Evolutionary conservation across 2,888 invertebrate species (phyloP).

Genomic region (Stenolophus ochropezus): DNA sequence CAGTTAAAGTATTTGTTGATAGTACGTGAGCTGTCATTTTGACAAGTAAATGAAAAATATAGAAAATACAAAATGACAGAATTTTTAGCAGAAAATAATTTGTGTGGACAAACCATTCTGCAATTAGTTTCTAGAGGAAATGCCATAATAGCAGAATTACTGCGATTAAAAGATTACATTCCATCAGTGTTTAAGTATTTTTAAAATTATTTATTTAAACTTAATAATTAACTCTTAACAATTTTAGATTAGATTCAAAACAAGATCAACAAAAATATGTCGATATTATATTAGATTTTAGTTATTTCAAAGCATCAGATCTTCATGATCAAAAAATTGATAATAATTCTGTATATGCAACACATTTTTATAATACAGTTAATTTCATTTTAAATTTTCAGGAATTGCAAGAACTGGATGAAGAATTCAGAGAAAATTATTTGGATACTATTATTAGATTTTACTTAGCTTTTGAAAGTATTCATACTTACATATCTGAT

Average conservation of each 20-base stretch:
- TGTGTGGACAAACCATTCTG: slow-evolving; percentile 93
- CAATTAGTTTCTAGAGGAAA: slow-evolving; percentile 94
- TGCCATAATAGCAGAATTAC: slow-evolving; percentile 95
- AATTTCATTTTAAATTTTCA: slow-evolving; percentile 71
- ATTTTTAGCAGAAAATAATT: slow-evolving; percentile 90
- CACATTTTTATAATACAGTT: slow-evolving; percentile 53
- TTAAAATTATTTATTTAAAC: slow-evolving; percentile 36
- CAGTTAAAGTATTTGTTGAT: too few relatives aligned
- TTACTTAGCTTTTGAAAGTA: slow-evolving; percentile 94
- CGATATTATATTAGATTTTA: slow-evolving; percentile 92
- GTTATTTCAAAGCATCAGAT: slow-evolving; percentile 92
- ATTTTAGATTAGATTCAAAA: slow-evolving; percentile 82
- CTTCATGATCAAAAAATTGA: slow-evolving; percentile 91
- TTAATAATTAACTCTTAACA: background rate
- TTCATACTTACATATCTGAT: slow-evolving; percentile 94
- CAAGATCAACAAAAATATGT: slow-evolving; percentile 87
- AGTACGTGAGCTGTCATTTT: slow-evolving; percentile 44
- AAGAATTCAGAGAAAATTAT: slow-evolving; percentile 93
- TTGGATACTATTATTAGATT: slow-evolving; percentile 91
- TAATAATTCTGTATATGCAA: slow-evolving; percentile 81
- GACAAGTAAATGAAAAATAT: slow-evolving; percentile 9
- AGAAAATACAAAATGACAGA: slow-evolving; percentile 73
- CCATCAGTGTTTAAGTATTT: slow-evolving; percentile 84
- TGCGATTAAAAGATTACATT: slow-evolving; percentile 92
- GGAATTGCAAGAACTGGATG: slow-evolving; percentile 92